phyloP scores from a whole-genome alignment of 2,888 invertebrate genomes.

The Perdita meconis region DNA sequence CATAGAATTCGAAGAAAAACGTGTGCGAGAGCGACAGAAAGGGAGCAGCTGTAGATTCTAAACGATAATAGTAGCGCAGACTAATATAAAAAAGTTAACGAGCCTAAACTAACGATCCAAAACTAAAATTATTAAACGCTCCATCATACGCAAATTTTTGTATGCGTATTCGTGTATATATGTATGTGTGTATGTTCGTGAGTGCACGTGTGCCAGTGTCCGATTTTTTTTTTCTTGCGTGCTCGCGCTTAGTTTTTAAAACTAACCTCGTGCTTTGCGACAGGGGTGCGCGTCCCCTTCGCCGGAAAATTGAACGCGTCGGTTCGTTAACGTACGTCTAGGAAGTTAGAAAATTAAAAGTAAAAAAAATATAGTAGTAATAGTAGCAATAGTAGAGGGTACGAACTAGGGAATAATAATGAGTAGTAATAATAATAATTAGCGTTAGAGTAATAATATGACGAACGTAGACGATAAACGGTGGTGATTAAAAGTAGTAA shows the following conservation, averaged over 20 bases:
- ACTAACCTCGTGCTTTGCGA: constrained; percentile 46
- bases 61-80: constrained; percentile 58
- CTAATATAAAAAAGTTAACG: constrained; percentile 57
- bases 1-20: not conserved
- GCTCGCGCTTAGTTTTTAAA: constrained; percentile 19
- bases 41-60: constrained; percentile 25
- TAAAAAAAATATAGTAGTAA: constrained; percentile 22
- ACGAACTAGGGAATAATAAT: constrained; percentile 61
- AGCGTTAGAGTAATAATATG: constrained; percentile 63
- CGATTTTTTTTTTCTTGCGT: constrained; percentile 3
- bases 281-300: constrained; percentile 6
- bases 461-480: constrained; percentile 34
- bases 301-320: constrained; percentile 22
- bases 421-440: constrained; percentile 59
- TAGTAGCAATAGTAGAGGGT: constrained; percentile 37
- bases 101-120: constrained; percentile 30
- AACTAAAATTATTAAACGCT: constrained; percentile 29
- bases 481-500: not conserved
- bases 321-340: constrained; percentile 16
- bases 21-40: constrained; percentile 29
- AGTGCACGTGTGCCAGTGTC: not conserved
- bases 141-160: constrained; percentile 14
- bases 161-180: not conserved
- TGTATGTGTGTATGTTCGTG: not conserved
- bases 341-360: constrained; percentile 31